Conservation (phyloP, 2,113 vertebrate genomes). For the Gnathonemus echidnorhynchus region DNA sequence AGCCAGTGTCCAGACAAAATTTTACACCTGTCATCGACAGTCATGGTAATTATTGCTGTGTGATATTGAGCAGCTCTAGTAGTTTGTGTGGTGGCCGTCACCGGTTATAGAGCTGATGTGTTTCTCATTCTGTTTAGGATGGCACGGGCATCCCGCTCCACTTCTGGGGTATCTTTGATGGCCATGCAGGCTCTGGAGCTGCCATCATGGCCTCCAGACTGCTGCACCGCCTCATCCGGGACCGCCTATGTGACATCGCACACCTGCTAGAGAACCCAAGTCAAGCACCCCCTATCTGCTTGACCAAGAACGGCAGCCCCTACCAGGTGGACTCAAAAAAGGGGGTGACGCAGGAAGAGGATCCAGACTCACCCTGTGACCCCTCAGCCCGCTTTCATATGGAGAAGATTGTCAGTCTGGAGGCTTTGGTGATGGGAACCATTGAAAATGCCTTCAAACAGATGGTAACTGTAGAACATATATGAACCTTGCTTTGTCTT, state of each 20-base stretch:
- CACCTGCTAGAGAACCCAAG: conserved; percentile 77
- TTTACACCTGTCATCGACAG: background rate
- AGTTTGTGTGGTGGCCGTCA: background rate
- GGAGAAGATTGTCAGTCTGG: conserved; percentile 83
- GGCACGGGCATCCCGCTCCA: conserved; percentile 72
- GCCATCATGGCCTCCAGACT: conserved; percentile 81
- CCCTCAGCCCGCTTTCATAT: conserved; percentile 72
- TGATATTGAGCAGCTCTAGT: background rate
- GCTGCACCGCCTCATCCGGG: conserved; percentile 79
- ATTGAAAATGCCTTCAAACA: conserved; percentile 89
- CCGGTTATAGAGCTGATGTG: background rate
- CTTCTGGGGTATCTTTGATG: conserved; percentile 92
- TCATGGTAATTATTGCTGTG: background rate
- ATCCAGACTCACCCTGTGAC: conserved; percentile 49
- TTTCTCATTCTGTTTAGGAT: conserved; percentile 45
- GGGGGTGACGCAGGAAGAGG: conserved; percentile 47
- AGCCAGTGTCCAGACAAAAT: background rate
- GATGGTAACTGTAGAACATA: conserved; percentile 67
- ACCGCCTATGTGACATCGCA: conserved; percentile 78
- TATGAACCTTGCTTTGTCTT: background rate
- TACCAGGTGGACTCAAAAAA: conserved; percentile 54
- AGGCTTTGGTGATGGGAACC: conserved; percentile 86
- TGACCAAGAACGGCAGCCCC: conserved; percentile 45
- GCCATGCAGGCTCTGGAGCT: conserved; percentile 83
- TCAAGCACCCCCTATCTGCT: conserved; percentile 68